Evolutionary conservation across 2,888 invertebrate genomes (phyloP).

Genomic region (Ochropleura plecta): DNA sequence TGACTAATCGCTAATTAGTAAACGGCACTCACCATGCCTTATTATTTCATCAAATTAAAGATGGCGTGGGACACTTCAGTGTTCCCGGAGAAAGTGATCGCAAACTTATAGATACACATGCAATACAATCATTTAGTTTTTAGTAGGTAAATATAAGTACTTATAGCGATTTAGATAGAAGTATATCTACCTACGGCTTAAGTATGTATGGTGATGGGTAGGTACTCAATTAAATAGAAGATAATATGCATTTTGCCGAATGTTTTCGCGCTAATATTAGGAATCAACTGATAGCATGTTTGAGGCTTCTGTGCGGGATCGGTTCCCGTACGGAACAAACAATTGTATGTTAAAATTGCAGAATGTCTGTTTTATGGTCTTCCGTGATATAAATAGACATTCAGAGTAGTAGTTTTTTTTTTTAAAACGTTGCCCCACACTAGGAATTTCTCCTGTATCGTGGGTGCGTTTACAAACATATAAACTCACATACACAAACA

Average conservation of each 20-base stretch:
- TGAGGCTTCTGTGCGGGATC: neutral
- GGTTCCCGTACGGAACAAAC: neutral
- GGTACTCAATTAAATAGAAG: no score
- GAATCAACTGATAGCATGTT: neutral
- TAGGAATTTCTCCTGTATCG: no score
- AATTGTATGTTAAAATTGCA: neutral
- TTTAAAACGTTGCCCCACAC: no score
- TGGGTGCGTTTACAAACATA: no score
- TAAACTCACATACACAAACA: no score
- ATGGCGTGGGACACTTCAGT: slow-evolving; percentile 20
- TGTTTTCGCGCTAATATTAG: neutral
- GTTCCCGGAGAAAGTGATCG: slow-evolving; percentile 32
- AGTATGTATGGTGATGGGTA: no score
- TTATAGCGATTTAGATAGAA: neutral
- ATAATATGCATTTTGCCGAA: neutral
- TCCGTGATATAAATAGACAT: neutral
- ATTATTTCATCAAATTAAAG: slow-evolving; percentile 19
- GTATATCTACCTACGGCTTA: neutral
- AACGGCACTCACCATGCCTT: neutral
- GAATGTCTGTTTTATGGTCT: neutral
- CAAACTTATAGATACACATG: slow-evolving; percentile 9
- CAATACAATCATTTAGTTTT: neutral
- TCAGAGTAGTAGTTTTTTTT: no score
- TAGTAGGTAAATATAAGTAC: accelerated
- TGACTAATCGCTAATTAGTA: neutral